Evolutionary conservation across 2,888 invertebrate species (phyloP).

Genomic region (Agrochola circellaris): DNA sequence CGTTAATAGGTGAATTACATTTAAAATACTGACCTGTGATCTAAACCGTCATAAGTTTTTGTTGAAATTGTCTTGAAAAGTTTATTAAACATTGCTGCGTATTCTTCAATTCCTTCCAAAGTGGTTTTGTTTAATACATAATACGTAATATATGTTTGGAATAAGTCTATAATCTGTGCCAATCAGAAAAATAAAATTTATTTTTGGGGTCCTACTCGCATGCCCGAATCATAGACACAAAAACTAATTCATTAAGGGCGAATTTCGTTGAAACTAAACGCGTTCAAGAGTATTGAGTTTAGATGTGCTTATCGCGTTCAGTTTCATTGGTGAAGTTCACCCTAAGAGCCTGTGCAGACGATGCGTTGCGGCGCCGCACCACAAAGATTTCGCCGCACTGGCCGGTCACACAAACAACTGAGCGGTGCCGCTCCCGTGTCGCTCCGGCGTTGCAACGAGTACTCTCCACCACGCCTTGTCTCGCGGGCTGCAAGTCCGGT

Average conservation of each 20-base stretch:
- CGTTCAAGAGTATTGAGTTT: background rate
- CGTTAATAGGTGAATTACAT: background rate
- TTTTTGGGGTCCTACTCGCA: too few species aligned
- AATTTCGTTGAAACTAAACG: background rate
- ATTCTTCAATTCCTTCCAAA: slow-evolving; percentile 95
- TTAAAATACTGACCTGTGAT: slow-evolving; percentile 91
- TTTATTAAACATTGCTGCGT: slow-evolving; percentile 92
- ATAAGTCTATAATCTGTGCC: slow-evolving; percentile 93
- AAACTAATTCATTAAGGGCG: background rate
- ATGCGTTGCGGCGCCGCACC: too few species aligned
- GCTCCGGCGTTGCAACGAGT: too few species aligned
- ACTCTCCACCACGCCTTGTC: too few species aligned
- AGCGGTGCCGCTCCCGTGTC: too few species aligned
- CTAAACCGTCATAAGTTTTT: slow-evolving; percentile 94
- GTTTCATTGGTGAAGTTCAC: background rate
- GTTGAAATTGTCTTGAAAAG: slow-evolving; percentile 92
- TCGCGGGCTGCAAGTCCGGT: too few species aligned
- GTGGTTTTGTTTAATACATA: slow-evolving; percentile 94
- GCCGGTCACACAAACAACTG: too few species aligned
- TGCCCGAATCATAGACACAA: too few species aligned
- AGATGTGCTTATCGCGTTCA: background rate
- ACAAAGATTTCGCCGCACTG: too few species aligned
- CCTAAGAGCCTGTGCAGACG: too few species aligned
- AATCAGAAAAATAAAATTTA: background rate
- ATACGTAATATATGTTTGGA: slow-evolving; percentile 93